phyloP scores from a whole-genome alignment of 2,113 vertebrate genomes.

The Cyanistes caeruleus region DNA sequence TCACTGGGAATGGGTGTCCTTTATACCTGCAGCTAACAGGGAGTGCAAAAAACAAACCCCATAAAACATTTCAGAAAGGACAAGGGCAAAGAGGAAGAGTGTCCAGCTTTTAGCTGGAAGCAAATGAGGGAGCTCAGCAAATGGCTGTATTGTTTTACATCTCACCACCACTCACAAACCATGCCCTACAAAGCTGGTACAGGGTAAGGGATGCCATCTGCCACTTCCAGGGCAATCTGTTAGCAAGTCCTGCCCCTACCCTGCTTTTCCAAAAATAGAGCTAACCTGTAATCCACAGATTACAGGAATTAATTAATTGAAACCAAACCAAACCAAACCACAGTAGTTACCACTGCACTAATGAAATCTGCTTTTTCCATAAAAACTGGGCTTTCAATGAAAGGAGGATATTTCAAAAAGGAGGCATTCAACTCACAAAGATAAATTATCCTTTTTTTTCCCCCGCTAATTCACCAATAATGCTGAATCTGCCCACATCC shows the following conservation, averaged over 20 bases:
- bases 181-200: background rate
- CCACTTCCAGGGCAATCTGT: background rate
- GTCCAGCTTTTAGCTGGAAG: background rate
- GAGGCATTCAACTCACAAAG: background rate
- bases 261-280: slow-evolving; percentile 10
- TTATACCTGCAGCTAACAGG: background rate
- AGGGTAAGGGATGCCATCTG: background rate
- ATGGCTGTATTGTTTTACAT: background rate
- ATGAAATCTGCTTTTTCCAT: background rate
- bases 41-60: background rate
- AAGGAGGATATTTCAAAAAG: background rate
- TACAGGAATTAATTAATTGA: background rate
- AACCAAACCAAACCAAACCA: background rate
- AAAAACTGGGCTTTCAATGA: fast-evolving
- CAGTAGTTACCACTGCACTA: background rate
- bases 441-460: background rate
- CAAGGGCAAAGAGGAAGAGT: background rate
- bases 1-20: fast-evolving
- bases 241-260: background rate
- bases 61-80: background rate
- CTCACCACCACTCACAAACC: background rate
- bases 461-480: background rate
- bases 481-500: background rate
- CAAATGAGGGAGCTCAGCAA: background rate
- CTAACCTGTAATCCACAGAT: slow-evolving; percentile 23